These are phyloP conservation scores for Todiramphus saurophagus DNA, from an alignment of 2,113 vertebrate genomes.

Conservation along the genomic window DNA sequence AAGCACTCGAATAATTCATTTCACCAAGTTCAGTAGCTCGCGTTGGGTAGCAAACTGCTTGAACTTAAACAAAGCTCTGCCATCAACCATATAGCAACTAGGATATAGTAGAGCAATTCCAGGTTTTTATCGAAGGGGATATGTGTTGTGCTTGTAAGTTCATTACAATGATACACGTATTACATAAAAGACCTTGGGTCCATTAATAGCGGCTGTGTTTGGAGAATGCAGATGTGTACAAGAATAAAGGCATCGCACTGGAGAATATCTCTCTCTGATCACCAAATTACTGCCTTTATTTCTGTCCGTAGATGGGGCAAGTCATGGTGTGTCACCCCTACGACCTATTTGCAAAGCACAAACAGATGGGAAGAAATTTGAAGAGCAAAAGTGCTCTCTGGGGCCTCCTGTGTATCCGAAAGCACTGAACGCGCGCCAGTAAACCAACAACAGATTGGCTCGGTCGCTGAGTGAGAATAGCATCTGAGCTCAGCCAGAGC, in stretches of 20 bases:
- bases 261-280: neutral
- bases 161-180: fast-evolving
- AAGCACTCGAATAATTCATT: neutral
- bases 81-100: neutral
- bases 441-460: neutral
- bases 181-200: neutral
- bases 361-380: slow-evolving; percentile 22
- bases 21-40: neutral
- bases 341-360: slow-evolving; percentile 17
- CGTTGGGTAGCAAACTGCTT: neutral
- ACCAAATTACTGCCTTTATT: neutral
- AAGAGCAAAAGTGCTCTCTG: neutral
- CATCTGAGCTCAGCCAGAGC: neutral
- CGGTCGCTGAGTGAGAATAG: neutral
- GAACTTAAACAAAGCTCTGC: neutral
- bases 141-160: neutral
- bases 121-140: neutral
- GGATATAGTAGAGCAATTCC: neutral
- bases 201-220: neutral
- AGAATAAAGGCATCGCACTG: neutral
- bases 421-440: neutral
- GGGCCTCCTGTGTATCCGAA: neutral
- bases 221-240: neutral
- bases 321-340: neutral
- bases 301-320: neutral